Percentiles rank a stretch among this genome's conserved stretches.
These are phyloP conservation scores for Bos indicus DNA, from an alignment of 2,113 vertebrate genomes.

Conservation along the genomic window DNA sequence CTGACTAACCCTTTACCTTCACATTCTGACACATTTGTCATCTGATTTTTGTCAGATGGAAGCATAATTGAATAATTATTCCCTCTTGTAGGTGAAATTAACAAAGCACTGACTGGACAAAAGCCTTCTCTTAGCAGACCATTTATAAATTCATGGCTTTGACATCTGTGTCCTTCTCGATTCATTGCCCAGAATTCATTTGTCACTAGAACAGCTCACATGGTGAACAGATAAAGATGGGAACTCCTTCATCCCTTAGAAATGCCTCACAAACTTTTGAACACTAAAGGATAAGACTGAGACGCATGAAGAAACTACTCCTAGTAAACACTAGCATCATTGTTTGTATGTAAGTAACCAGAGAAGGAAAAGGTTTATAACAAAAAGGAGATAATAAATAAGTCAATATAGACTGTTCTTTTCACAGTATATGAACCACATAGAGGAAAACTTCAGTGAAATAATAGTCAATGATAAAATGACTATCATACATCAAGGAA, in stretches of 20 bases:
- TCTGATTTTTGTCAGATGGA: conserved; percentile 79
- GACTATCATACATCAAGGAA: background rate
- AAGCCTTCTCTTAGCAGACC: conserved; percentile 53
- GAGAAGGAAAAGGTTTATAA: conserved; percentile 20
- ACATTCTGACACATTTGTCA: conserved; percentile 71
- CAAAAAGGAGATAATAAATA: conserved; percentile 46
- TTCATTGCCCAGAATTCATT: conserved; percentile 89
- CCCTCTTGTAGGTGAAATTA: conserved; percentile 76
- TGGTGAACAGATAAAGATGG: conserved; percentile 73
- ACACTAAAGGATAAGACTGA: conserved; percentile 77
- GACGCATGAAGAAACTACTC: conserved; percentile 61
- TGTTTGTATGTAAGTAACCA: background rate
- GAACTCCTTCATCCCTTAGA: conserved; percentile 77
- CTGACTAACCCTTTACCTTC: conserved; percentile 12
- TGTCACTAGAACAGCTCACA: conserved; percentile 83
- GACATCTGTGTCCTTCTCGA: conserved; percentile 99
- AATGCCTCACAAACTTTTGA: conserved; percentile 71
- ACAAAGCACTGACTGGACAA: conserved; percentile 84
- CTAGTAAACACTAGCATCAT: conserved; percentile 27
- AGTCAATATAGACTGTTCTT: conserved; percentile 17
- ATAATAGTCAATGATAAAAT: background rate
- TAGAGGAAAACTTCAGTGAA: background rate
- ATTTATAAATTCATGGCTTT: conserved; percentile 88
- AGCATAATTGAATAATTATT: conserved; percentile 82
- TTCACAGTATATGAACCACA: conserved; percentile 24